These are phyloP conservation scores for Ormyrus thymus DNA, from an alignment of 2,888 invertebrate species.

Conservation along the genomic window DNA sequence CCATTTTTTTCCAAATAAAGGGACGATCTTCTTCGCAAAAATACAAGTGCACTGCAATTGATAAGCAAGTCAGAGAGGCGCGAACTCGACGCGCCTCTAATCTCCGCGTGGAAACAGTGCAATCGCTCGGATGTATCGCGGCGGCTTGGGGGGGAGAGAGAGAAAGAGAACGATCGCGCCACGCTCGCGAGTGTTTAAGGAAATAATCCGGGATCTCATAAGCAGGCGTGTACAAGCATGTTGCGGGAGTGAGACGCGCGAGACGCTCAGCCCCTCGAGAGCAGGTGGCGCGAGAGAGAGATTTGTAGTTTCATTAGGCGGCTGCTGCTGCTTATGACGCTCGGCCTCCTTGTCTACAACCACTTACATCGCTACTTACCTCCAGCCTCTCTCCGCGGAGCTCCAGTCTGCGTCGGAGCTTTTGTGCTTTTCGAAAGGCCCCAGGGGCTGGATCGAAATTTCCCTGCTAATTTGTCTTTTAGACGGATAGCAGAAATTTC, in stretches of 20 bases:
- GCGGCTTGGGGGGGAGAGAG: no score
- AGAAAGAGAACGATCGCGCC: no score
- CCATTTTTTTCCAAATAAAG: no score
- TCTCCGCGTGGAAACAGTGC: no score
- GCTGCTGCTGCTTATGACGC: constrained; percentile 73
- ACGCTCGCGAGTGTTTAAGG: constrained; percentile 55
- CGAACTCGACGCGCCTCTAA: no score
- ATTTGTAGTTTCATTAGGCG: constrained; percentile 75
- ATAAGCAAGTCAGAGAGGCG: no score
- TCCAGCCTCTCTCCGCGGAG: neutral
- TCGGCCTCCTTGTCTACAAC: constrained; percentile 72
- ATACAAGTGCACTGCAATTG: no score
- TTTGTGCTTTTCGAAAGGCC: constrained; percentile 45
- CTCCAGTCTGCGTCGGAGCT: constrained; percentile 39
- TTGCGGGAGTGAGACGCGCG: constrained; percentile 59
- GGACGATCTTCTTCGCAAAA: no score
- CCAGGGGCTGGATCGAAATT: neutral
- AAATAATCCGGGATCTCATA: constrained; percentile 68
- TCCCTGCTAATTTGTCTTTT: no score
- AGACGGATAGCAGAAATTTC: no score
- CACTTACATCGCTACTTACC: constrained; percentile 74
- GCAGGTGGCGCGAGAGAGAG: constrained; percentile 60
- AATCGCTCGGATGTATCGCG: no score
- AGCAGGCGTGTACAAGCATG: constrained; percentile 67
- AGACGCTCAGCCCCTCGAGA: neutral